Conservation (phyloP, 2,888 invertebrate genomes). For the Rotaria magnacalcarata region DNA sequence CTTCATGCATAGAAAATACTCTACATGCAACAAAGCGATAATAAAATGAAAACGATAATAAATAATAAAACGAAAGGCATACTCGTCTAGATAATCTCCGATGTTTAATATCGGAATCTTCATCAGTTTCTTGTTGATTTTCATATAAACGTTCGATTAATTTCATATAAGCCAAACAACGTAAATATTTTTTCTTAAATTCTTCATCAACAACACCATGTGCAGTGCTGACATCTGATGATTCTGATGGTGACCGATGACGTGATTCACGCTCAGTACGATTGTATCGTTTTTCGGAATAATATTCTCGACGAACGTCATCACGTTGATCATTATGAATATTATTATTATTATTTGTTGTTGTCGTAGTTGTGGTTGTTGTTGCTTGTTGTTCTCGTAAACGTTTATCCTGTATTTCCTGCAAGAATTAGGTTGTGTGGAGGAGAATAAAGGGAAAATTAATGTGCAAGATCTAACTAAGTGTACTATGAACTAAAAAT, state of each 20-base stretch:
- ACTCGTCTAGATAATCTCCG: constrained; percentile 22
- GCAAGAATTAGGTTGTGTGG: constrained; percentile 12
- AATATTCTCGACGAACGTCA: constrained; percentile 15
- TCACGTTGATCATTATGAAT: not conserved
- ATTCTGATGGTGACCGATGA: constrained; percentile 33
- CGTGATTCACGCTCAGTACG: constrained; percentile 17
- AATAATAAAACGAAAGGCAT: not conserved
- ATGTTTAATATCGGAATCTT: not conserved
- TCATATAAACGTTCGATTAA: constrained; percentile 25
- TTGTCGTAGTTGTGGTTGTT: not conserved
- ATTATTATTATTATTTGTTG: not conserved
- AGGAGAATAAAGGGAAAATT: not conserved
- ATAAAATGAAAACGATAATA: not conserved
- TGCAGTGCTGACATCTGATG: not conserved
- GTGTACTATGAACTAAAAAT: not conserved
- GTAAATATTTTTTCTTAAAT: constrained; percentile 32
- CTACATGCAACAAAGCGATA: not conserved
- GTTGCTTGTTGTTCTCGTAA: not conserved
- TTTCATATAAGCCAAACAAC: constrained; percentile 37
- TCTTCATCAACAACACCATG: constrained; percentile 27
- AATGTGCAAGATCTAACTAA: not conserved
- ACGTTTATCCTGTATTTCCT: constrained; percentile 31
- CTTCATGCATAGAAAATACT: constrained; percentile 12
- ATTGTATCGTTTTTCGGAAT: constrained; percentile 15
- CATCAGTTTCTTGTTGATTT: not conserved